A percentile compares a stretch with the other conserved stretches of the same genome.
Conservation (phyloP, 1,140 invertebrate genomes). For the Neuroterus valhalla region DNA sequence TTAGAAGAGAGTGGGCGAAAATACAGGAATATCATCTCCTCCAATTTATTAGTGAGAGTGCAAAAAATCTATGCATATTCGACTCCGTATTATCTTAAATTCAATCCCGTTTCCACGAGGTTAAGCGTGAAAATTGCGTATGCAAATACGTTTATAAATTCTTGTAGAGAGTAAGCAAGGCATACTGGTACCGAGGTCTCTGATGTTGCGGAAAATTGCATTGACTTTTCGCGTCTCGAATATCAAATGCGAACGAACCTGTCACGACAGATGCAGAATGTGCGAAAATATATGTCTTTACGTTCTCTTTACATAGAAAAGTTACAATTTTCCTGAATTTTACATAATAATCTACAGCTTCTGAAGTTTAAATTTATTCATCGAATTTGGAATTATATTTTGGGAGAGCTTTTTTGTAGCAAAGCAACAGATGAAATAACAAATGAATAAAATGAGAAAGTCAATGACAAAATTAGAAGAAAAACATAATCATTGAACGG, state of each 20-base stretch:
- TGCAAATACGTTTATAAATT: constrained; percentile 66
- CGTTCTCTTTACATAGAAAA: not conserved
- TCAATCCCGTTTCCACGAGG: constrained; percentile 65
- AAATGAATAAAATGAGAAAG: no score
- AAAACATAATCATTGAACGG: no score
- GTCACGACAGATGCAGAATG: constrained; percentile 11
- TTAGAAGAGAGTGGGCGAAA: constrained; percentile 37
- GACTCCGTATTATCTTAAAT: constrained; percentile 61
- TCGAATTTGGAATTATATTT: no score
- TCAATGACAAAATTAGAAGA: no score
- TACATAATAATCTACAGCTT: not conserved
- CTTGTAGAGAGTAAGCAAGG: constrained; percentile 55
- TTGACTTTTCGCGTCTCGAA: constrained; percentile 30
- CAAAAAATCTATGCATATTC: constrained; percentile 65
- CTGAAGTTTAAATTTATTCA: not conserved
- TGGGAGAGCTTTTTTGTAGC: no score
- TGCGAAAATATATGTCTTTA: not conserved
- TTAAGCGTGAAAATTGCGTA: constrained; percentile 67
- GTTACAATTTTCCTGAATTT: not conserved
- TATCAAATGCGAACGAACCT: constrained; percentile 24
- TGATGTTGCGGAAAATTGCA: constrained; percentile 57
- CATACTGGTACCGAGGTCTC: constrained; percentile 45
- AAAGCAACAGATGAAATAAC: no score
- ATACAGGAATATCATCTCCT: constrained; percentile 52
- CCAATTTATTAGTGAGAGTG: constrained; percentile 56